phyloP scores from a whole-genome alignment of 1,140 invertebrate genomes.

The Meloidogyne hapla region DNA sequence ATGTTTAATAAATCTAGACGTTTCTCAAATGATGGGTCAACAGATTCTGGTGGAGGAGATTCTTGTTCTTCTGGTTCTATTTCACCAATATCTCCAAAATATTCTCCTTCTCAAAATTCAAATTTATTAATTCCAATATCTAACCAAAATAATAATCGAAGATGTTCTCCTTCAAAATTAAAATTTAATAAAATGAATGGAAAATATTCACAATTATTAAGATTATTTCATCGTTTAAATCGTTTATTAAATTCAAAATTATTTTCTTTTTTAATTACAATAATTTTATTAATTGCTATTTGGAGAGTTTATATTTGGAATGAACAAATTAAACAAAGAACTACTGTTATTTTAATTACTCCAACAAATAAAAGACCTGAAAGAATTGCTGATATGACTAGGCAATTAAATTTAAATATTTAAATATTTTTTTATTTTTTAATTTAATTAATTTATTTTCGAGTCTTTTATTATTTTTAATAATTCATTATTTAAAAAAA shows the following conservation, averaged over 20 bases:
- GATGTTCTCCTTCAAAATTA: background rate
- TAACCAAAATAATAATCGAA: too few species aligned
- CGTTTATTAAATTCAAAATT: constrained; percentile 16
- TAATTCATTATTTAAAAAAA: background rate
- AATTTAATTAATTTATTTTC: too few species aligned
- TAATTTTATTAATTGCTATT: constrained; percentile 42
- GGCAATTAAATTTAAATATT: too few species aligned
- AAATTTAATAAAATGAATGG: background rate
- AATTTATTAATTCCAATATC: too few species aligned
- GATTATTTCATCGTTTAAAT: background rate
- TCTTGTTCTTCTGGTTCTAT: too few species aligned
- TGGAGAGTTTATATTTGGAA: constrained; percentile 36
- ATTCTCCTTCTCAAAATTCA: too few species aligned
- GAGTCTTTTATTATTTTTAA: background rate
- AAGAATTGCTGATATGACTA: constrained; percentile 45
- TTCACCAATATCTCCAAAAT: too few species aligned
- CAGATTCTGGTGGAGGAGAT: constrained; percentile 36
- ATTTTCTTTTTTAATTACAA: constrained; percentile 33
- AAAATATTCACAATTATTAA: too few species aligned
- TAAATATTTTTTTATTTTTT: too few species aligned
- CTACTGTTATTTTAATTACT: constrained; percentile 45
- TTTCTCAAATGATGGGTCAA: constrained; percentile 35
- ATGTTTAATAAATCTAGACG: too few species aligned
- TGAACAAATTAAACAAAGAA: constrained; percentile 28
- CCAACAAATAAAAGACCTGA: constrained; percentile 46